Evolutionary conservation across 1,140 invertebrate species (phyloP), one percentile per base, ranked within the genome.

Genomic region (Diprion similis): DNA sequence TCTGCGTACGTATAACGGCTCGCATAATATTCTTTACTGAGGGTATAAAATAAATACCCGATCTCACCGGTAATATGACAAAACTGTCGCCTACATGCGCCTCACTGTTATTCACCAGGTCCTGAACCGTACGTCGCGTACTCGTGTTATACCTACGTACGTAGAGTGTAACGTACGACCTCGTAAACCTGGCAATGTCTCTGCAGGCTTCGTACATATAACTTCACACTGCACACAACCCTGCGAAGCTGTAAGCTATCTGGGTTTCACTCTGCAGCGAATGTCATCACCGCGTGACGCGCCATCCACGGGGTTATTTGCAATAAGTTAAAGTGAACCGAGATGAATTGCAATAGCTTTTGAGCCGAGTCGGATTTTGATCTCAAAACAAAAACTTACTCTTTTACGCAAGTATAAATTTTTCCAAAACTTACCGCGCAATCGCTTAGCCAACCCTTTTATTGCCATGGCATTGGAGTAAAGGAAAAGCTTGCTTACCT

Each of bases 131-230:
- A 45, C 68, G 71, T 51, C 47, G 73, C 71, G 72, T 69, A 70
- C 71, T 37, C 6, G 24, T 37, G 6, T 37, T 37, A 17, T 59
- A 59, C 51, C 51, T 59, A 59, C 11, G 11, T 17, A 59, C 9
- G 68, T n/a, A 48, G 67, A 75, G 67, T 75, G 77, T 83, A 82
- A 82, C 78, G 78, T 80, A 80, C 73, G 78, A 80, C 75, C 78
- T 78, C 78, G 79, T 83, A 82, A 83, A 82, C 66, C 75, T 78
- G 73, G 78, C 78, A 79, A 78, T 78, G 77, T 75, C 77, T 67
- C 71, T 37, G 24, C 24, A 37, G 24, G 24, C 24, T 37, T 37
- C 24, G 24, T 37, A 37, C 6, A 37, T 37, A 37, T 37, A 37
- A 37, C 24, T 37, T 0, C 2, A 37, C 24, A 37, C 24, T 2